phyloP scores from a whole-genome alignment of 2,888 invertebrate genomes.

The Spodoptera littoralis region DNA sequence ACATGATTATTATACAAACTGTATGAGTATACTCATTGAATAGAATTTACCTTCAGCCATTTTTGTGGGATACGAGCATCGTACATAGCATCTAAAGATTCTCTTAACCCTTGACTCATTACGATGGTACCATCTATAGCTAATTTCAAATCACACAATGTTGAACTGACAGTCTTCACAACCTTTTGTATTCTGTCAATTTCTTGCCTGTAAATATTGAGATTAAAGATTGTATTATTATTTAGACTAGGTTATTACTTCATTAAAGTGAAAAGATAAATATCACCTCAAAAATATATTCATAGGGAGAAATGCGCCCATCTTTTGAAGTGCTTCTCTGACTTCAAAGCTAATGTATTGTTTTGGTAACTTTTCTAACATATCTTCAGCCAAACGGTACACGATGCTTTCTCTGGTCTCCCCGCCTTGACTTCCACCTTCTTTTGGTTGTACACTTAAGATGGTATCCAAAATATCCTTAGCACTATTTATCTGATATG shows the following conservation, averaged over 20 bases:
- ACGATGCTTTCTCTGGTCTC: slow-evolving; percentile 98
- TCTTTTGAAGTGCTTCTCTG: slow-evolving; percentile 95
- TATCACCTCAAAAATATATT: slow-evolving; percentile 95
- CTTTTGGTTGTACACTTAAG: slow-evolving; percentile 98
- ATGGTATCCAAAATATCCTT: slow-evolving; percentile 98
- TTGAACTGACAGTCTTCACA: slow-evolving; percentile 93
- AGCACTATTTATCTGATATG: slow-evolving; percentile 98
- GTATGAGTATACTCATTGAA: too few species aligned
- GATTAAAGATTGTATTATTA: neutral
- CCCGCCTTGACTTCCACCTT: slow-evolving; percentile 96
- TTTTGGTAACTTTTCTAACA: slow-evolving; percentile 93
- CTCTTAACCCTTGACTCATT: slow-evolving; percentile 96
- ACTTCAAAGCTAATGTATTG: slow-evolving; percentile 97
- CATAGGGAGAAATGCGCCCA: slow-evolving; percentile 98
- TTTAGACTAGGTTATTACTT: neutral
- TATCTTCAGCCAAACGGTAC: slow-evolving; percentile 97
- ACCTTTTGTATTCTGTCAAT: slow-evolving; percentile 96
- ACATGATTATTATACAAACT: too few species aligned
- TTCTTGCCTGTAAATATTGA: slow-evolving; percentile 89
- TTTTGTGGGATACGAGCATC: slow-evolving; percentile 97
- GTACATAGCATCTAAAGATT: slow-evolving; percentile 98
- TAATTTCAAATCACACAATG: slow-evolving; percentile 95
- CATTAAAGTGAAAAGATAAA: neutral
- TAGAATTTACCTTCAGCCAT: slow-evolving; percentile 93
- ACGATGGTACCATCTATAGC: slow-evolving; percentile 99